Conservation (phyloP, 2,797 vertebrate species). For the Brachyrhaphis roseni region DNA sequence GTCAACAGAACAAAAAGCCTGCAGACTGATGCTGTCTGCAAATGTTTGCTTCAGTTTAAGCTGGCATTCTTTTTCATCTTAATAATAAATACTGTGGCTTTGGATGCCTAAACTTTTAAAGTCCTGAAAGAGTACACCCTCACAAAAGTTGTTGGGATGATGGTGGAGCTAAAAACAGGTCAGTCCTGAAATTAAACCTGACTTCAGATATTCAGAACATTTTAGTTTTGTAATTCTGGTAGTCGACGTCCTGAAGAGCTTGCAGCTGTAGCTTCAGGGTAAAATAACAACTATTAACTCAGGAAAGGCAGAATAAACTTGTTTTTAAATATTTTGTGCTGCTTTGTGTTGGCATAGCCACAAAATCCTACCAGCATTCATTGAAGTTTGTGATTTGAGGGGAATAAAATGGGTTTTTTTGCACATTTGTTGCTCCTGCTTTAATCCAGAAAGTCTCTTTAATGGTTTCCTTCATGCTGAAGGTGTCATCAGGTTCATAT, state of each 20-base stretch:
- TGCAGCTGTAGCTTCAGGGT: background rate
- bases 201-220: too few relatives aligned
- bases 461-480: background rate
- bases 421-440: conserved; percentile 13
- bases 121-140: background rate
- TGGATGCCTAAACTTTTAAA: background rate
- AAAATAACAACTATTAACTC: background rate
- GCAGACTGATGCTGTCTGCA: conserved; percentile 15
- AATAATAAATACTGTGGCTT: background rate
- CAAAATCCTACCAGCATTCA: too few relatives aligned
- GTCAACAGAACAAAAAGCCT: conserved; percentile 11
- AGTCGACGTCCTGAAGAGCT: background rate
- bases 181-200: background rate
- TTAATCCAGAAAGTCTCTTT: background rate
- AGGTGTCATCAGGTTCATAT: background rate
- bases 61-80: background rate
- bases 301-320: too few relatives aligned
- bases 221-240: conserved; percentile 19
- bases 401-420: background rate
- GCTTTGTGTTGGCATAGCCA: too few relatives aligned
- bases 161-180: background rate
- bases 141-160: background rate
- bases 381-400: too few relatives aligned
- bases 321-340: too few relatives aligned
- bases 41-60: conserved; percentile 8